These are phyloP conservation scores for Piaya cayana DNA, from an alignment of 2,113 vertebrate genomes.

Conservation along the genomic window DNA sequence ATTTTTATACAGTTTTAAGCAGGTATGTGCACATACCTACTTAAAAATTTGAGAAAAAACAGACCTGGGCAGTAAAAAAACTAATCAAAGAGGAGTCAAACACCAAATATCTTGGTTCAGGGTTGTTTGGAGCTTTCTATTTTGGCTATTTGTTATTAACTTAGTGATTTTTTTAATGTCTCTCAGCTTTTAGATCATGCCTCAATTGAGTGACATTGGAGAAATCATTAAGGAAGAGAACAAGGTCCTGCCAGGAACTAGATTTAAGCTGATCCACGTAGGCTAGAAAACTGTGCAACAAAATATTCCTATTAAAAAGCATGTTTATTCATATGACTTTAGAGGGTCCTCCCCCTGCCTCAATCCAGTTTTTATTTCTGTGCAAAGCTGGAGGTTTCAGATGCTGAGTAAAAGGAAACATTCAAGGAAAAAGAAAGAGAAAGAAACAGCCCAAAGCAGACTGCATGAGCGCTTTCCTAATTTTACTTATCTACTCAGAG, in stretches of 20 bases:
- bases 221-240: background rate
- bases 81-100: background rate
- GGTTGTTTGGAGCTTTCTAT: background rate
- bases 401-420: background rate
- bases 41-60: slow-evolving; percentile 2
- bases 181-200: background rate
- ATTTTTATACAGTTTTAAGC: background rate
- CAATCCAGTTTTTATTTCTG: background rate
- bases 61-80: background rate
- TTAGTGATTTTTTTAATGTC: background rate
- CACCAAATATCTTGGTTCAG: background rate
- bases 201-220: background rate
- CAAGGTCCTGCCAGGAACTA: background rate
- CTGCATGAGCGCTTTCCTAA: slow-evolving; percentile 4
- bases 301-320: background rate
- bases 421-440: background rate
- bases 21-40: background rate
- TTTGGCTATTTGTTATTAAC: background rate
- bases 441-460: background rate
- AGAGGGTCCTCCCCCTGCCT: background rate
- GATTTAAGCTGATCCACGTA: background rate
- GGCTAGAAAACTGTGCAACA: background rate
- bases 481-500: slow-evolving; percentile 5
- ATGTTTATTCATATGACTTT: background rate
- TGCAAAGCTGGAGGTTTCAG: background rate